A percentile compares a stretch with the other conserved stretches of the same genome.
These are phyloP conservation scores for Salarias fasciatus DNA, from an alignment of 2,797 vertebrate genomes.

Conservation along the genomic window DNA sequence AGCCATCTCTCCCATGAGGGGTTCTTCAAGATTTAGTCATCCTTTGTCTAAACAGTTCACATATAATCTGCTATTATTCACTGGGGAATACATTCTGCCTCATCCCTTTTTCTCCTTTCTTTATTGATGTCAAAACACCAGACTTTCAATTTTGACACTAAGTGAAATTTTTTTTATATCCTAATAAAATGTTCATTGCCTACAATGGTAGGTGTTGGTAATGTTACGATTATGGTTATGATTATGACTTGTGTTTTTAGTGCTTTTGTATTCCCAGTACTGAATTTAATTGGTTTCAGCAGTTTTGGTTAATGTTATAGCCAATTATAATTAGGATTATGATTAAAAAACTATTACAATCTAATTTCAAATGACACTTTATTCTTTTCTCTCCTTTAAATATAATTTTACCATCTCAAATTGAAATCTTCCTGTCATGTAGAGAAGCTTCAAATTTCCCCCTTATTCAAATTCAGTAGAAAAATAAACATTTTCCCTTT, in stretches of 20 bases:
- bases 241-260: not conserved
- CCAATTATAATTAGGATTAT: not conserved
- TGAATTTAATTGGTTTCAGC: not conserved
- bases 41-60: conserved; percentile 1
- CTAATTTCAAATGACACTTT: not conserved
- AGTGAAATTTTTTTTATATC: not conserved
- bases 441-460: too few species aligned
- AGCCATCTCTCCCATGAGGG: not conserved
- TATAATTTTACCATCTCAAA: not conserved
- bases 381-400: not conserved
- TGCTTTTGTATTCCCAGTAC: not conserved
- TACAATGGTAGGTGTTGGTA: not conserved
- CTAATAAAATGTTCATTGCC: not conserved
- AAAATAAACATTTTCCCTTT: not conserved
- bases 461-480: not conserved
- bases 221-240: not conserved
- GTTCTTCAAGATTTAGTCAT: not conserved
- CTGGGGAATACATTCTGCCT: not conserved
- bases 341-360: not conserved
- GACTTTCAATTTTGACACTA: not conserved
- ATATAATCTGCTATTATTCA: not conserved
- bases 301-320: not conserved
- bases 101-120: not conserved
- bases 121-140: not conserved
- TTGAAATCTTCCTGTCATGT: not conserved